Evolutionary conservation across 2,888 invertebrate species (phyloP), one percentile per base, ranked within the genome.

Genomic region (Pediacus dermestoides): DNA sequence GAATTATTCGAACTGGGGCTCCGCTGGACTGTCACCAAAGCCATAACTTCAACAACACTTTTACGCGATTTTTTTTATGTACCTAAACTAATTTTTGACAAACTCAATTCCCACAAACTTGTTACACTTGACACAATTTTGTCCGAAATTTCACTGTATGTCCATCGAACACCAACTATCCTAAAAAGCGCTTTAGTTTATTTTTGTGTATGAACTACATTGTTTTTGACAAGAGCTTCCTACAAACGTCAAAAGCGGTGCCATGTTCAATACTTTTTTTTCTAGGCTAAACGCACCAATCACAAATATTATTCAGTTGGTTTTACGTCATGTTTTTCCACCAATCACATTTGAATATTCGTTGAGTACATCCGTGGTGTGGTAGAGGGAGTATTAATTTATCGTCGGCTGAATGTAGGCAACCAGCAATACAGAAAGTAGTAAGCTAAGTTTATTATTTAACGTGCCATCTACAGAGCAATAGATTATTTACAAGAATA

Each of bases 11-110:
- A 76, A 72, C 81, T 82, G 57, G 82, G 82, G 57, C 82, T 82
- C 64, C 82, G 75, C 66, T 82, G 81, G 64, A 83, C 79, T 60
- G 82, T 82, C 68, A 83, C 82, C 68, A 82, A 73, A 67, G 82
- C 81, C 82, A 83, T 82, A 56, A 3, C n/a, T 7, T 18, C 6
- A 6, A 18, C 6, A 18, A 18, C 21, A n/a, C n/a, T n/a, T n/a
- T 18, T 18, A 10, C 13, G 31, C 16, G 16, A 31, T 11, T 16
- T 16, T n/a, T 14, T 11, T 11, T 31, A 7, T 31, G 2, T 31
- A 11, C 4, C 10, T 4, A 15, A 16, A 10, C 10, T 16, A 8
- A 6, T 31, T 31, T 6, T n/a, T n/a, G n/a, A n/a, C n/a, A n/a
- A n/a, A n/a, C n/a, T n/a, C n/a, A n/a, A n/a, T n/a, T n/a, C n/a